Base-by-base conservation (phyloP, 2,113 vertebrate species). In the Ceyx melanurus region DNA sequence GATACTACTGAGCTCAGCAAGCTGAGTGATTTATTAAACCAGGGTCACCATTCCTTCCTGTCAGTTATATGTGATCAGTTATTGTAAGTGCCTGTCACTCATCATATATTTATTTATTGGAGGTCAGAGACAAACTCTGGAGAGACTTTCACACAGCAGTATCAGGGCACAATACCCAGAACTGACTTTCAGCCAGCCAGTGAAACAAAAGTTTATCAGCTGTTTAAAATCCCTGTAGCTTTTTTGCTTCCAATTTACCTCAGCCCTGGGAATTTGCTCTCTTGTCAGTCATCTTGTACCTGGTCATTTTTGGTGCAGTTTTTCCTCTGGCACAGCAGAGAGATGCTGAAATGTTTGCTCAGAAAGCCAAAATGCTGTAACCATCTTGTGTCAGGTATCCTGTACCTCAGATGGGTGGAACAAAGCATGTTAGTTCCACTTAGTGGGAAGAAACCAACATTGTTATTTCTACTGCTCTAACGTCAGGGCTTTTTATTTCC, bases 401-500 rank as follows among this genome's bases (percentile, higher is more conserved):
- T 78, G 74, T 90, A 92, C 90, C 80, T 90, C 87, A 95, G 21
- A 93, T 77, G 68, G 78, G 89, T 94, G 91, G 84, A 90, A 82
- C 58, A 92, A 96, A 95, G 70, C 84, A 65, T 68, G 90, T 94
- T 97, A 94, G 95, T 96, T 95, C 90, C 89, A 94, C 91, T 96
- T 94, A 95, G 71, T 76, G 65, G 64, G 70, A 92, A 92, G 84
- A 96, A 93, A 90, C 86, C 75, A 87, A 77, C 93, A 88, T 90
- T 96, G 81, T 94, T 97, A 95, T 96, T 96, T 96, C 92, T 89
- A 65, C 72, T 86, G 85, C 88, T 94, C 67, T 75, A 84, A 31
- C 94, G 95, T 97, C 96, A 97, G 79, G 56, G 54, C 92, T 94
- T 95, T 93, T 97, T 95, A 96, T 93, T 97, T 97, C 95, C 86